Percentiles rank a stretch among this genome's conserved stretches.
phyloP scores from a whole-genome alignment of 2,888 invertebrate species.

The Leptarthrus brevirostris region DNA sequence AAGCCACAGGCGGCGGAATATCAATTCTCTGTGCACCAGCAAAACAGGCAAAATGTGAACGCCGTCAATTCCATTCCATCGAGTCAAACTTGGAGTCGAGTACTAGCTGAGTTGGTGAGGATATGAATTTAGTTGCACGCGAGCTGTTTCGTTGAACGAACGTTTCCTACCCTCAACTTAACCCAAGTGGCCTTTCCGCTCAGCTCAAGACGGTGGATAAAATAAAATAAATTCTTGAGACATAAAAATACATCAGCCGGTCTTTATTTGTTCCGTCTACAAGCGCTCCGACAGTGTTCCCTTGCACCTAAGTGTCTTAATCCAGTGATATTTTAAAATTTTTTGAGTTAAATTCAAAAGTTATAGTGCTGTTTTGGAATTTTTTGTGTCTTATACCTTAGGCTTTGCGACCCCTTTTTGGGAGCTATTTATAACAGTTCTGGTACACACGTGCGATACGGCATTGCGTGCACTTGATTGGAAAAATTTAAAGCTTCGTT shows the following conservation, averaged over 20 bases:
- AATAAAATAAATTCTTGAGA: slow-evolving; percentile 9
- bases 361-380: slow-evolving; percentile 14
- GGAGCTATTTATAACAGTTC: slow-evolving; percentile 33
- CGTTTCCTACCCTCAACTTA: slow-evolving; percentile 1
- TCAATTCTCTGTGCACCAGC: no score
- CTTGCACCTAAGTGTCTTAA: slow-evolving; percentile 12
- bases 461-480: not conserved
- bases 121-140: slow-evolving; percentile 33
- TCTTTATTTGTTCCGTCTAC: slow-evolving; percentile 15
- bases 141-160: slow-evolving; percentile 43
- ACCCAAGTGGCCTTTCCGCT: slow-evolving; percentile 21
- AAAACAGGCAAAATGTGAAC: no score
- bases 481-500: not conserved
- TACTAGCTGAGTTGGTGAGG: not conserved
- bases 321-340: slow-evolving; percentile 20
- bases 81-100: not conserved
- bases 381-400: not conserved
- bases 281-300: slow-evolving; percentile 13
- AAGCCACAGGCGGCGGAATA: not conserved
- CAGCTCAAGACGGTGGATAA: slow-evolving; percentile 17
- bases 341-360: slow-evolving; percentile 17
- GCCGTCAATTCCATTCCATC: not conserved
- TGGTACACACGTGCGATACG: slow-evolving; percentile 23
- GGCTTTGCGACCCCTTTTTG: slow-evolving; percentile 18
- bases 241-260: slow-evolving; percentile 39